These are phyloP conservation scores for Anoura caudifer DNA, from an alignment of 2,113 vertebrate genomes.

Conservation along the genomic window DNA sequence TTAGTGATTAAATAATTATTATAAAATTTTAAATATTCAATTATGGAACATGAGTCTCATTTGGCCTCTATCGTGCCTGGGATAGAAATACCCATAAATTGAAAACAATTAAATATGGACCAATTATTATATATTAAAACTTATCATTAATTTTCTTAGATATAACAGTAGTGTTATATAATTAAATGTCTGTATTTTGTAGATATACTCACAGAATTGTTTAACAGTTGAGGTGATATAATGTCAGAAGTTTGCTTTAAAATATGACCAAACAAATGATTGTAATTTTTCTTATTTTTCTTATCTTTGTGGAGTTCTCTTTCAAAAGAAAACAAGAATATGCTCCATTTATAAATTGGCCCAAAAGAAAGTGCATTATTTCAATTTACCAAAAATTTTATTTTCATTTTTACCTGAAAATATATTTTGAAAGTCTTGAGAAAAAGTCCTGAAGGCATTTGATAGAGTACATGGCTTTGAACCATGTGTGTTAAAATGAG, in stretches of 20 bases:
- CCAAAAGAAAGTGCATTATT: not conserved
- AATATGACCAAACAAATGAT: not conserved
- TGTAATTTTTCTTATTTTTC: not conserved
- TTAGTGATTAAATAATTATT: not conserved
- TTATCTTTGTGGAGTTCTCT: not conserved
- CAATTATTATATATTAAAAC: not conserved
- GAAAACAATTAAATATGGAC: not conserved
- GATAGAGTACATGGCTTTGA: not conserved
- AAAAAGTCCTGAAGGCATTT: not conserved
- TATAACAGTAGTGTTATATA: not conserved
- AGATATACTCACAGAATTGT: not conserved
- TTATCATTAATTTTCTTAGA: not conserved
- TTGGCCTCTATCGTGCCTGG: not conserved
- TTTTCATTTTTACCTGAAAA: slow-evolving; percentile 14
- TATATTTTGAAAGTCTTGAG: not conserved
- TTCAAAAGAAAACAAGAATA: not conserved
- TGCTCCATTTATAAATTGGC: not conserved
- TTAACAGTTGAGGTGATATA: not conserved
- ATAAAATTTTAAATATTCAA: slow-evolving; percentile 16
- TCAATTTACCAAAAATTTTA: not conserved
- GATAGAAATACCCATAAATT: not conserved
- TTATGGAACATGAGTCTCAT: not conserved
- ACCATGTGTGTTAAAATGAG: not conserved
- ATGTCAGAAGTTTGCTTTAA: not conserved
- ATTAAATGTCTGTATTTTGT: not conserved